Conservation (phyloP, 1,140 invertebrate species). For the Trichomalopsis sarcophagae region DNA sequence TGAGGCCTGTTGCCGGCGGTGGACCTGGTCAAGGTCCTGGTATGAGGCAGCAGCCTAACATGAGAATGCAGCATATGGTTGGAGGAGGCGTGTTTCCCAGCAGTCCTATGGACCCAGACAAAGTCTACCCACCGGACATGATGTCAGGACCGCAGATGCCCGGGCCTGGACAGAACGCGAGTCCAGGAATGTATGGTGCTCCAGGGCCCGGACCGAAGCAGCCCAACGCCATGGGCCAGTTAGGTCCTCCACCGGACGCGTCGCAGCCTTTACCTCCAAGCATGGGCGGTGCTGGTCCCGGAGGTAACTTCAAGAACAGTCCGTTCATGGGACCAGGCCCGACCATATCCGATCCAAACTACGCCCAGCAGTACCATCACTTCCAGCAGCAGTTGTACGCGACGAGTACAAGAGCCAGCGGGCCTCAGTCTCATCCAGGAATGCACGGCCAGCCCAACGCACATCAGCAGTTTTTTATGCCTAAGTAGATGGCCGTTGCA, state of each 20-base stretch:
- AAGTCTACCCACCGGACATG: constrained; percentile 73
- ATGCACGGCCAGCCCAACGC: constrained; percentile 70
- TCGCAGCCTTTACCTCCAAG: constrained; percentile 86
- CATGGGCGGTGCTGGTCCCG: constrained; percentile 79
- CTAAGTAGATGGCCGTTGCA: constrained; percentile 67
- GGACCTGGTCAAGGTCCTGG: constrained; percentile 41
- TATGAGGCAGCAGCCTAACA: constrained; percentile 65
- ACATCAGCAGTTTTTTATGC: constrained; percentile 77
- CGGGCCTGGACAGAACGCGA: constrained; percentile 60
- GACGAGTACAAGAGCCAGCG: constrained; percentile 84
- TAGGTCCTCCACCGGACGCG: constrained; percentile 75
- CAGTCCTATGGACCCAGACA: constrained; percentile 72
- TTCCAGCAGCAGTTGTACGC: constrained; percentile 96
- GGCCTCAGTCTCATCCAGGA: constrained; percentile 67
- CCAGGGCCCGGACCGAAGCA: constrained; percentile 62
- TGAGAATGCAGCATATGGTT: constrained; percentile 78
- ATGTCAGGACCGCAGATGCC: constrained; percentile 62
- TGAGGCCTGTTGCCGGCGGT: constrained; percentile 67
- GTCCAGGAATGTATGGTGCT: constrained; percentile 67
- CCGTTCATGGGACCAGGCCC: constrained; percentile 89
- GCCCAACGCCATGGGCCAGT: constrained; percentile 75
- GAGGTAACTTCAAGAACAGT: constrained; percentile 85
- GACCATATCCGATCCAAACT: constrained; percentile 91
- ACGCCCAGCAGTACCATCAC: constrained; percentile 95
- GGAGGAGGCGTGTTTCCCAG: constrained; percentile 73